Conservation (phyloP, 2,797 vertebrate genomes). For the Pelobates cultripes region DNA sequence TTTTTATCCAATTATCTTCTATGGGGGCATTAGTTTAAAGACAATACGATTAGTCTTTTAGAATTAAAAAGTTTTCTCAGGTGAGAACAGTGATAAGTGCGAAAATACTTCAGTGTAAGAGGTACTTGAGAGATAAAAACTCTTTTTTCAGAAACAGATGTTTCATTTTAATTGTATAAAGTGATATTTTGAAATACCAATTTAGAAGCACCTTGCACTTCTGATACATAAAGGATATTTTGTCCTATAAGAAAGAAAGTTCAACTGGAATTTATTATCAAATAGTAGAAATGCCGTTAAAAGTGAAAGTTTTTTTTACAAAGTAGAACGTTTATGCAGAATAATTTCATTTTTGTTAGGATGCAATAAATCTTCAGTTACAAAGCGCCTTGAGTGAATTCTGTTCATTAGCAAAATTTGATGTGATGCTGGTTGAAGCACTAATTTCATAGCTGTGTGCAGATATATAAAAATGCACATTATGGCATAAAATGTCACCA, state of each 20-base stretch:
- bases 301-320: constrained; percentile 22
- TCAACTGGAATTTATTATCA: constrained; percentile 18
- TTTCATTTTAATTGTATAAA: constrained; percentile 11
- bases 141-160: not conserved
- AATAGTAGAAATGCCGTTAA: constrained; percentile 19
- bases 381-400: constrained; percentile 55
- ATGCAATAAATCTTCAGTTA: constrained; percentile 54
- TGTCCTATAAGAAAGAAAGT: constrained; percentile 15
- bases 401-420: constrained; percentile 58
- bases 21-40: no score
- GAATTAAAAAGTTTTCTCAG: no score
- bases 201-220: not conserved
- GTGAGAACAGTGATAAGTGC: not conserved
- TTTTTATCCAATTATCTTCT: no score
- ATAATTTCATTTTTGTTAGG: constrained; percentile 55
- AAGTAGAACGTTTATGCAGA: constrained; percentile 57
- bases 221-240: constrained; percentile 4
- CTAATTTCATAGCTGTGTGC: constrained; percentile 60
- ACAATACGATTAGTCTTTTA: no score
- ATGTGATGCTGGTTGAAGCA: constrained; percentile 58
- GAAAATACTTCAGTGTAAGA: not conserved
- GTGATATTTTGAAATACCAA: constrained; percentile 20
- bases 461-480: constrained; percentile 39
- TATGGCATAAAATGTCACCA: constrained; percentile 45
- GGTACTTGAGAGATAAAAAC: not conserved